Evolutionary conservation across 2,113 vertebrate species (phyloP), one percentile per base, ranked within the genome.

Genomic region (Acanthisitta chloris): DNA sequence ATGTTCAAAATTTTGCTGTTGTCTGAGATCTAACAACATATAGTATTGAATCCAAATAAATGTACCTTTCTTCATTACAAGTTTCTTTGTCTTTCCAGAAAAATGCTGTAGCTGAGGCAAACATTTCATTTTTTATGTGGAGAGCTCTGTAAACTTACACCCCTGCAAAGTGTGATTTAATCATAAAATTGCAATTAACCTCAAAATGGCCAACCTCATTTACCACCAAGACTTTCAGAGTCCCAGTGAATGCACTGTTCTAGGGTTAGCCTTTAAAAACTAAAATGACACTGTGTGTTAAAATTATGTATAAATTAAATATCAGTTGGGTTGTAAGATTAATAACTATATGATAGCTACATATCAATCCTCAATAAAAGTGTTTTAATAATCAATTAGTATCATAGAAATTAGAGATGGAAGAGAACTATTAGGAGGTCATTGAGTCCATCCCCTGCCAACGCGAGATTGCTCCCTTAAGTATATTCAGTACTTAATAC

Each of bases 401-500:
- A 96, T 96, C 88, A 97, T 33, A 95, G 94, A 98, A 97, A 98
- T 97, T 96, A 97, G 97, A 96, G 95, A 97, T 96, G 96, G 79
- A 96, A 65, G 61, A 97, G 91, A 95, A 94, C 94, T 92, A 95
- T 96, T 97, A 97, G 93, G 96, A 95, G 95, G 96, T 97, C 89
- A 96, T 70, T 91, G 95, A 97, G 95, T 81, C 98, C 94, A 95
- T 96, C 97, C 95, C 96, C 93, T 90, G 91, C 88, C 90, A 88
- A 94, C 6, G 12, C 71, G 88, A 96, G 90, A 95, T 91, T 94
- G 94, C 92, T 92, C 96, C 93, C 88, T 84, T 90, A 84, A 95
- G 95, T 94, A 66, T 95, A 97, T 96, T 95, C 94, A 90, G 84
- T 61, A 48, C 69, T 95, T 85, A 82, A 94, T 95, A 96, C 89